These are phyloP conservation scores for Cecidostiba fungosa DNA, from an alignment of 2,888 invertebrate genomes.

Conservation along the genomic window DNA sequence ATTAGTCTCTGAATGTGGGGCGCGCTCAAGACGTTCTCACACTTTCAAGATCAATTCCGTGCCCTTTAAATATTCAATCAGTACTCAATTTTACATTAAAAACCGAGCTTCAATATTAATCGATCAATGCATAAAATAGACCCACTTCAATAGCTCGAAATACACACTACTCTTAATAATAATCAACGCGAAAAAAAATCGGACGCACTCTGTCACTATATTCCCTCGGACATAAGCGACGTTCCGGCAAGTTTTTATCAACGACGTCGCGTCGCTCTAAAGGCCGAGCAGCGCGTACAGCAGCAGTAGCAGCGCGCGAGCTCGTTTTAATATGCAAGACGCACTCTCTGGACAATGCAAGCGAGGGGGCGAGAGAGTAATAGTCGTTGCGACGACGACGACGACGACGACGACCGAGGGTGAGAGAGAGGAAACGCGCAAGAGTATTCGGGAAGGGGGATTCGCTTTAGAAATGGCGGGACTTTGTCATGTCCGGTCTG, in stretches of 20 bases:
- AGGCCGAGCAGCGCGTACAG: neutral
- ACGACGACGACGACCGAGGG: neutral
- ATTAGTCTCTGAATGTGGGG: neutral
- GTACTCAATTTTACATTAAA: too few species aligned
- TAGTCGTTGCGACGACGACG: constrained; percentile 43
- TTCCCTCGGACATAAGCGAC: neutral
- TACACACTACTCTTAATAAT: too few species aligned
- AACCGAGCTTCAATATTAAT: too few species aligned
- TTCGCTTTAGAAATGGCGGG: constrained; percentile 68
- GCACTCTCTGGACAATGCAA: constrained; percentile 66
- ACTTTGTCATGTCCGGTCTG: constrained; percentile 77
- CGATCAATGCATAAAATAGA: too few species aligned
- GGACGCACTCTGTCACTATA: neutral
- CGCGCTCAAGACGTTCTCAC: too few species aligned
- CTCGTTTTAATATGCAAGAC: constrained; percentile 69
- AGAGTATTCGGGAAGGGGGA: constrained; percentile 44
- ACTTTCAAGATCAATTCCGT: neutral
- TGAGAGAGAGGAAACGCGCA: neutral
- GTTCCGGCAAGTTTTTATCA: neutral
- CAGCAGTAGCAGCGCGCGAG: constrained; percentile 23
- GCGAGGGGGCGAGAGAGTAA: constrained; percentile 50
- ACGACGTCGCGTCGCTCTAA: neutral
- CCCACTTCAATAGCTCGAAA: neutral
- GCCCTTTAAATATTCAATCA: too few species aligned
- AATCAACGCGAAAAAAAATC: too few species aligned